Conservation (phyloP, 2,888 invertebrate genomes). For the Boloria selene region DNA sequence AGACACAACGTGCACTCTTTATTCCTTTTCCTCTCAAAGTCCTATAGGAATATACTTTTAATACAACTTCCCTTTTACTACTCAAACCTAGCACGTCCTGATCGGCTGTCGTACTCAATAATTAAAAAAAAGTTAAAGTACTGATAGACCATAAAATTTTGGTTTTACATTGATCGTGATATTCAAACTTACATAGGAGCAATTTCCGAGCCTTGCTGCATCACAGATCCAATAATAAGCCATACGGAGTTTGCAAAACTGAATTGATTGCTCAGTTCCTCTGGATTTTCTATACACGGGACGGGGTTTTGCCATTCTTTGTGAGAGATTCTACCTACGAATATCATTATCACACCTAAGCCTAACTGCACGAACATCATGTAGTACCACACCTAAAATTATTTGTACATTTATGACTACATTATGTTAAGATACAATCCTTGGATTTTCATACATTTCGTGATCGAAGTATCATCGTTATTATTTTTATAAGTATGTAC, state of each 20-base stretch:
- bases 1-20: too few relatives aligned
- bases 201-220: conserved; percentile 95
- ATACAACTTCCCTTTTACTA: too few relatives aligned
- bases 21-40: too few relatives aligned
- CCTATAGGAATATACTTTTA: too few relatives aligned
- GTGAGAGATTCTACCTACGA: conserved; percentile 91
- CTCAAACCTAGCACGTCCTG: too few relatives aligned
- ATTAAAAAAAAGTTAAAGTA: too few relatives aligned
- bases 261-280: conserved; percentile 91
- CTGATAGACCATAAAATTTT: too few relatives aligned
- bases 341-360: conserved; percentile 89
- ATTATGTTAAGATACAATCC: too few relatives aligned
- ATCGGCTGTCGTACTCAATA: too few relatives aligned
- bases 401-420: not conserved
- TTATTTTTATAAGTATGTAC: too few relatives aligned
- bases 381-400: conserved; percentile 89
- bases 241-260: conserved; percentile 92
- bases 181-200: conserved; percentile 87
- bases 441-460: too few relatives aligned
- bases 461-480: too few relatives aligned
- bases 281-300: conserved; percentile 91
- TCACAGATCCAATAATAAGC: conserved; percentile 92
- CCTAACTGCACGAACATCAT: conserved; percentile 90
- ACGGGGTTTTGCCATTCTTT: conserved; percentile 95
- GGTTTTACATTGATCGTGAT: not conserved